Evolutionary conservation across 2,888 invertebrate species (phyloP), one percentile per base, ranked within the genome.

Genomic region (Nephrotoma flavescens): DNA sequence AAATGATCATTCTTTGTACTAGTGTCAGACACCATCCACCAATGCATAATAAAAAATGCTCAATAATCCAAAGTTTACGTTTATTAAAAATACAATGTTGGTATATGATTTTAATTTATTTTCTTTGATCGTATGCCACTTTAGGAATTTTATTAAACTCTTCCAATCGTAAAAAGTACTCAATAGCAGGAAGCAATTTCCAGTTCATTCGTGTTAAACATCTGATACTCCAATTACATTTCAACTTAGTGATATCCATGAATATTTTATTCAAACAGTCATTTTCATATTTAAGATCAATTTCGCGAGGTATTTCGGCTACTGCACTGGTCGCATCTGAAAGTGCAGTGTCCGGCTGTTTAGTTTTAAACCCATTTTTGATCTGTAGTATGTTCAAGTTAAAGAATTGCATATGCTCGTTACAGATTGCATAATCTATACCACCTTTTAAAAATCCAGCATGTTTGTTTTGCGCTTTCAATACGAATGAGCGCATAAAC

Each of bases 401-500:
- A 42, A 84, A 84, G 2, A 84, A 4, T 4, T 42, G 41, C 42
- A 84, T 84, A 2, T 84, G 84, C 5, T 84, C 84, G 42, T 84
- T 84, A 15, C 6, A 84, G n/a, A 84, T 84, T 2, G 12, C 42
- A 15, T 84, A 84, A 6, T 84, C 84, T 6, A 42, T 84, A 6
- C 42, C 42, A n/a, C 84, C 84, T n/a, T 84, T 84, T 42, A 84
- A 84, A 42, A 84, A 41, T 45, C 71, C 86, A n/a, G 47, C 7
- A 83, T 45, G 12, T 71, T 86, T 86, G 0, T 57, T 45, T 11
- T 71, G n/a, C 11, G 47, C 9, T 57, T 57, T 41, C 31, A 87
- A 44, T 0, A 87, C 31, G 42, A 87, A 87, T 0, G 86, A 86
- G 44, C 87, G 83, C 42, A 57, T 31, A 85, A 86, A 87, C 6